Evolutionary conservation across 2,888 invertebrate genomes (phyloP).

Genomic region (Pegoplata infirma): DNA sequence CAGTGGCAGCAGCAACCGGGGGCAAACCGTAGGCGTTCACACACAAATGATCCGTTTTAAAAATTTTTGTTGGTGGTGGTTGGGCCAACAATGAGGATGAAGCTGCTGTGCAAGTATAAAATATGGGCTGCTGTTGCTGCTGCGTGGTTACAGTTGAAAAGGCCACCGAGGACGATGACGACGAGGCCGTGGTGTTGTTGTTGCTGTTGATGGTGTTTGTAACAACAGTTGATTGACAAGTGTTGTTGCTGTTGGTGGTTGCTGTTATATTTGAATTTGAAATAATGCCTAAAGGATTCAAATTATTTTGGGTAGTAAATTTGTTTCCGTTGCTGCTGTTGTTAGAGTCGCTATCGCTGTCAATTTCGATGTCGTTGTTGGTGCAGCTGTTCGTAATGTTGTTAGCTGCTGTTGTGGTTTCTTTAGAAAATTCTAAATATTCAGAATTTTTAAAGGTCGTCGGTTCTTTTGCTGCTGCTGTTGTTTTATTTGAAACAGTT

Average conservation of each 20-base stretch:
- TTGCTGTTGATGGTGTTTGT: conserved; percentile 30
- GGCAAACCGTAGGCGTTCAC: conserved; percentile 75
- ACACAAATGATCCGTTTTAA: conserved; percentile 76
- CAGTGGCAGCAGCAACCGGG: conserved; percentile 73
- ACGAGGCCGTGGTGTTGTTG: conserved; percentile 40
- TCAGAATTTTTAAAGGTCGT: conserved; percentile 48
- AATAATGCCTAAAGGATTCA: conserved; percentile 35
- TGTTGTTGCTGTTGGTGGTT: conserved; percentile 16
- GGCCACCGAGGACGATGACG: conserved; percentile 47
- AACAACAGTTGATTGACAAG: neutral
- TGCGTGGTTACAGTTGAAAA: conserved; percentile 39
- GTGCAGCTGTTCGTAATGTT: neutral
- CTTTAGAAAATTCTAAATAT: conserved; percentile 38
- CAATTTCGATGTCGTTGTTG: conserved; percentile 30
- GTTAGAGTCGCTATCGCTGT: conserved; percentile 29
- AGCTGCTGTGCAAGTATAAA: conserved; percentile 72
- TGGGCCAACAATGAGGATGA: conserved; percentile 73
- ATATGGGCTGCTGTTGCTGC: conserved; percentile 64
- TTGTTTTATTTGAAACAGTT: conserved; percentile 53
- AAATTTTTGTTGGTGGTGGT: conserved; percentile 75
- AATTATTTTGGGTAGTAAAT: no score
- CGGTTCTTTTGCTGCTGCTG: conserved; percentile 14
- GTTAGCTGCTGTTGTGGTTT: conserved; percentile 29
- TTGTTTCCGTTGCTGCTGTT: no score
- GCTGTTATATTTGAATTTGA: no score